Evolutionary conservation across 1,140 invertebrate genomes (phyloP).

Genomic region (Drosophila neocordata): DNA sequence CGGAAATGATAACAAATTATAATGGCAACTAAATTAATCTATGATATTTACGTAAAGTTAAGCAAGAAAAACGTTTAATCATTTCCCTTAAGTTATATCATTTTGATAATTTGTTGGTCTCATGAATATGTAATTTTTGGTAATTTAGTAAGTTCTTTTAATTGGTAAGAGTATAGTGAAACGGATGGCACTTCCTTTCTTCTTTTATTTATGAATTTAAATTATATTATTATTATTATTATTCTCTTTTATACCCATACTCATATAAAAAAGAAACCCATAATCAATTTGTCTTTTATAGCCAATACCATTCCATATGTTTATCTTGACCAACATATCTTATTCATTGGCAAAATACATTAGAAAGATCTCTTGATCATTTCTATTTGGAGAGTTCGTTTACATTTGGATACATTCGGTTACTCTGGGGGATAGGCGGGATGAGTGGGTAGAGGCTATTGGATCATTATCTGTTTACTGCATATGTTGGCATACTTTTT

Average conservation of each 20-base stretch:
- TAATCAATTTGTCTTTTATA: neutral
- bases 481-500: slow-evolving; percentile 65
- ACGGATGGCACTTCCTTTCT: too few relatives aligned
- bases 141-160: too few relatives aligned
- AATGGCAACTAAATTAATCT: slow-evolving; percentile 4
- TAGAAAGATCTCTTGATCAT: too few relatives aligned
- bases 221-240: too few relatives aligned
- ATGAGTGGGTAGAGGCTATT: slow-evolving; percentile 43
- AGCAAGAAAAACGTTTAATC: neutral
- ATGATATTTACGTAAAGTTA: slow-evolving; percentile 1
- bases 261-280: too few relatives aligned
- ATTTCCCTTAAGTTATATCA: neutral
- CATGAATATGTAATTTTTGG: too few relatives aligned
- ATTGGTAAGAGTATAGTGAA: too few relatives aligned
- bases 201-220: too few relatives aligned
- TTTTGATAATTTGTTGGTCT: slow-evolving; percentile 1
- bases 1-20: slow-evolving; percentile 6
- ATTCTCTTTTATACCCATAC: too few relatives aligned
- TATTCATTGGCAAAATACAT: neutral
- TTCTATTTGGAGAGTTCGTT: neutral
- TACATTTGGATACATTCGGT: too few relatives aligned
- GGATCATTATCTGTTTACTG: slow-evolving; percentile 64
- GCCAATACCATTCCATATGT: neutral
- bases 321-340: too few relatives aligned
- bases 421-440: neutral